These are phyloP conservation scores for Drosophila eugracilis DNA, from an alignment of 1,140 invertebrate species.

Conservation along the genomic window DNA sequence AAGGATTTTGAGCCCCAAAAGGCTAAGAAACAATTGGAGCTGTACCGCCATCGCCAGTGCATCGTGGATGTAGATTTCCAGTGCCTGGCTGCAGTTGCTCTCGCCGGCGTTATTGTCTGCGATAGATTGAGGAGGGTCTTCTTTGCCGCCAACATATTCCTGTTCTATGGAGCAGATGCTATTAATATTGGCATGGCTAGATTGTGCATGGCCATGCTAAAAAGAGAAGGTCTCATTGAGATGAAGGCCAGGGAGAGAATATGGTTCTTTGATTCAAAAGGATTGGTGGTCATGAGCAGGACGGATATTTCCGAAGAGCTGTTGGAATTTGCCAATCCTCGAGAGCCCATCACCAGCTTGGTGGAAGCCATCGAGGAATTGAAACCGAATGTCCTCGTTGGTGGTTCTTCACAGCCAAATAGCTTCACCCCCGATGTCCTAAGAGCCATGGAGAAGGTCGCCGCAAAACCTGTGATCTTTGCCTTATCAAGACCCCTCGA, in stretches of 20 bases:
- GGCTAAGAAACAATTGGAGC: constrained; percentile 94
- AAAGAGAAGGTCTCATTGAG: constrained; percentile 90
- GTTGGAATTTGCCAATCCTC: constrained; percentile 90
- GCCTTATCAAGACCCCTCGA: constrained; percentile 97
- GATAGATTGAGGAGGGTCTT: constrained; percentile 91
- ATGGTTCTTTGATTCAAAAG: constrained; percentile 90
- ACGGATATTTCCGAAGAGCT: constrained; percentile 92
- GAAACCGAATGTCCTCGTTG: constrained; percentile 95
- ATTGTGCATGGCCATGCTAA: constrained; percentile 95
- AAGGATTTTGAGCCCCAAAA: constrained; percentile 98
- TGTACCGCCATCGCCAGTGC: constrained; percentile 94
- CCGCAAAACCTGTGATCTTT: constrained; percentile 92
- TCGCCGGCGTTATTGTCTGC: constrained; percentile 95
- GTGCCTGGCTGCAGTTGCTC: constrained; percentile 95
- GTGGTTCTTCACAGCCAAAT: constrained; percentile 92
- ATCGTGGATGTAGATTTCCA: constrained; percentile 99
- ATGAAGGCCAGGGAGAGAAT: constrained; percentile 90
- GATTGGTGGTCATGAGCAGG: constrained; percentile 91
- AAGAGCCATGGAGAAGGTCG: constrained; percentile 89
- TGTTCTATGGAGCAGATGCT: constrained; percentile 97
- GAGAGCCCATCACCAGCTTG: constrained; percentile 89
- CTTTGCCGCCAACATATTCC: constrained; percentile 92
- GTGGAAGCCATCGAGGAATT: constrained; percentile 91
- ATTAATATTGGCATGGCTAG: constrained; percentile 95
- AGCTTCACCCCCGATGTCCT: constrained; percentile 95